A percentile compares a stretch with the other conserved stretches of the same genome.
These are phyloP conservation scores for Euproctis similis DNA, from an alignment of 2,888 invertebrate species.

Conservation along the genomic window DNA sequence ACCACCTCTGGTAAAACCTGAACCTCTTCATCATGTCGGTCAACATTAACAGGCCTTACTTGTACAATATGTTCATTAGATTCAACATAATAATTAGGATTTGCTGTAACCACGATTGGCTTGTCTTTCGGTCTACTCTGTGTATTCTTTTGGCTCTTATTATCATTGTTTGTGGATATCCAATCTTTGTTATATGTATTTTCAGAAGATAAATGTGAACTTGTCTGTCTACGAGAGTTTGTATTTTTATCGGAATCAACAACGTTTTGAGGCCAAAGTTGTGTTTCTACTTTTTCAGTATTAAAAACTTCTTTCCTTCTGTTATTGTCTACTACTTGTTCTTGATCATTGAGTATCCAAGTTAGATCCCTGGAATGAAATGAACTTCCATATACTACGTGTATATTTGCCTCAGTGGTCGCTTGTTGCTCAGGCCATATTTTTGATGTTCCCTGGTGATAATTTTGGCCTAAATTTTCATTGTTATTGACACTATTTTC, in stretches of 20 bases:
- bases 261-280: slow-evolving; percentile 2
- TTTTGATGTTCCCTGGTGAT: slow-evolving; percentile 1
- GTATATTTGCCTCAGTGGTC: background rate
- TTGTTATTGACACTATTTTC: background rate
- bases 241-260: slow-evolving; percentile 1
- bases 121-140: background rate
- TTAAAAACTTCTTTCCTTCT: slow-evolving; percentile 1
- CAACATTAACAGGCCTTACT: background rate
- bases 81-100: slow-evolving; percentile 1
- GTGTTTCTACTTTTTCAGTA: slow-evolving; percentile 1
- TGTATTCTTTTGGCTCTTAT: background rate
- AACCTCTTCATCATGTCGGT: background rate
- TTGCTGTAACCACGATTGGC: background rate
- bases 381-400: background rate
- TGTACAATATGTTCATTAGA: background rate
- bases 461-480: background rate
- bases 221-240: background rate
- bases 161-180: background rate
- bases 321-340: background rate
- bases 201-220: background rate
- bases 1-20: background rate
- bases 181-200: slow-evolving; percentile 1
- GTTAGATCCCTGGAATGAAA: background rate
- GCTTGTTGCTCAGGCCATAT: slow-evolving; percentile 5
- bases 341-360: slow-evolving; percentile 1